Percentiles rank a stretch among this genome's conserved stretches.
These are phyloP conservation scores for Todiramphus saurophagus DNA, from an alignment of 2,113 vertebrate genomes.

Conservation along the genomic window DNA sequence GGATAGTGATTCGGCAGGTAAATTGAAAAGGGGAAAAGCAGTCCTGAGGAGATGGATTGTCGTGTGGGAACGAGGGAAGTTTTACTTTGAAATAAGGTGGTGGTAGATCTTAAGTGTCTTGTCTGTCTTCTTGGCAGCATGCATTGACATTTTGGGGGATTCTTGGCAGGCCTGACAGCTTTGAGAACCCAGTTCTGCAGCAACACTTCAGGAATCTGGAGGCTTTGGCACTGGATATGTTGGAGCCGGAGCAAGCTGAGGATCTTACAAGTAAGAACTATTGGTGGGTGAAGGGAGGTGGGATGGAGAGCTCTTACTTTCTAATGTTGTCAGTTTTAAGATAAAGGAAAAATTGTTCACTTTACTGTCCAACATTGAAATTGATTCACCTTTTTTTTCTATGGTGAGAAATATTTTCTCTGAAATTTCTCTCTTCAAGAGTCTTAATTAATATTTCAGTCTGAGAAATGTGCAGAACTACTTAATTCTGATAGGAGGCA, in stretches of 20 bases:
- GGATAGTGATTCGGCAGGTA: background rate
- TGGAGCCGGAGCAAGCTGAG: constrained; percentile 85
- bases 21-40: background rate
- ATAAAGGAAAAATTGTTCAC: background rate
- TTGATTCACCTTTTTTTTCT: background rate
- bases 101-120: background rate
- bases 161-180: constrained; percentile 84
- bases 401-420: background rate
- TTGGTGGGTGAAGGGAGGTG: background rate
- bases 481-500: background rate
- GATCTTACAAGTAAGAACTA: constrained; percentile 88
- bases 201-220: constrained; percentile 94
- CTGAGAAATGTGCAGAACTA: background rate
- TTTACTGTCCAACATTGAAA: background rate
- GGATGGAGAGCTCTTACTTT: background rate
- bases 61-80: background rate
- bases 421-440: background rate
- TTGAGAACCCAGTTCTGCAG: constrained; percentile 95
- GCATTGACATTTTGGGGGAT: constrained; percentile 1
- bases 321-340: background rate
- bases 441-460: background rate
- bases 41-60: background rate
- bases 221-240: constrained; percentile 88
- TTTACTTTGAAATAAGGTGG: background rate
- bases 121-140: background rate